Percentiles rank a stretch among this genome's conserved stretches.
Evolutionary conservation across 1,140 invertebrate genomes (phyloP).

Genomic region (Ceratina australensis): DNA sequence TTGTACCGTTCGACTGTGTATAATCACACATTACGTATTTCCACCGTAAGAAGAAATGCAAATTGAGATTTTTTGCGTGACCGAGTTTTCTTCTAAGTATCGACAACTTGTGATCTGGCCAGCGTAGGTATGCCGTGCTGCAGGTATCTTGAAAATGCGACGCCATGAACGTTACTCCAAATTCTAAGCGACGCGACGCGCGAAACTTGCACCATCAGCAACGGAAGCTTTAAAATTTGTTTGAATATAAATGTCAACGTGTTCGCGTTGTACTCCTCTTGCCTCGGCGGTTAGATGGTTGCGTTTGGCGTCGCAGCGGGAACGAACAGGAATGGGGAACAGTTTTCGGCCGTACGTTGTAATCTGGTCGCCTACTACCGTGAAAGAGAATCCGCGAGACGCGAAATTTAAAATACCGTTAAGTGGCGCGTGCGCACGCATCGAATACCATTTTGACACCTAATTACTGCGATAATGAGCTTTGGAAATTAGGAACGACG

Average conservation of each 20-base stretch:
- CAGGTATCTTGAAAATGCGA: slow-evolving; percentile 36
- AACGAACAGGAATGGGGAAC: not conserved
- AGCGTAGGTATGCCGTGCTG: not conserved
- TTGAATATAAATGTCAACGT: not conserved
- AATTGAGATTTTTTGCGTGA: slow-evolving; percentile 15
- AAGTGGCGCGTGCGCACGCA: too few relatives aligned
- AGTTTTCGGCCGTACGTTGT: not conserved
- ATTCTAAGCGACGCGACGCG: slow-evolving; percentile 18
- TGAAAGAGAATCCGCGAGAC: not conserved
- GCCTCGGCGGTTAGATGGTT: not conserved
- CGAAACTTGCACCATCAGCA: not conserved
- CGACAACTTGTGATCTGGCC: too few relatives aligned
- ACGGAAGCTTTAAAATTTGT: not conserved
- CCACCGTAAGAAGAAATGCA: slow-evolving; percentile 18
- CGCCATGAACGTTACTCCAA: slow-evolving; percentile 40
- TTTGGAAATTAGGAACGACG: slow-evolving; percentile 33
- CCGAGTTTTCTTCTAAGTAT: slow-evolving; percentile 40
- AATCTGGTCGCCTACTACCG: not conserved
- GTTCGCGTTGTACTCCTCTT: not conserved
- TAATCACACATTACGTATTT: too few relatives aligned
- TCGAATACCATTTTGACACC: slow-evolving; percentile 2
- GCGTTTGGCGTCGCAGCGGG: too few relatives aligned
- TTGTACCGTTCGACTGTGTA: too few relatives aligned
- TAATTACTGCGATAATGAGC: slow-evolving; percentile 53
- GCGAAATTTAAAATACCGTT: slow-evolving; percentile 10